Evolutionary conservation across 2,113 vertebrate genomes (phyloP).

Genomic region (Malaclemys terrapin): DNA sequence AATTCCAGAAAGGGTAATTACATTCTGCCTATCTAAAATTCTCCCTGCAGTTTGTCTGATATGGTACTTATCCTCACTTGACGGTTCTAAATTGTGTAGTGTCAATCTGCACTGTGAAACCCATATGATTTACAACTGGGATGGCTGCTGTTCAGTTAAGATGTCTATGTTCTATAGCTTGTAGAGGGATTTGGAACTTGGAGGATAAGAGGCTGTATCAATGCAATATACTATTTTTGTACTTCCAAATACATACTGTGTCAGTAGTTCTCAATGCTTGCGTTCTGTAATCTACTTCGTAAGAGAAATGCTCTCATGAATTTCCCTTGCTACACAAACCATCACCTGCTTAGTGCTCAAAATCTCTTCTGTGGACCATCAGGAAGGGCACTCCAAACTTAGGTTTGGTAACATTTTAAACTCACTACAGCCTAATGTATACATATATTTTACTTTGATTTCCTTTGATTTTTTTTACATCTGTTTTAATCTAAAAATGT

Average conservation of each 20-base stretch:
- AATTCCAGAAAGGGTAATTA: background rate
- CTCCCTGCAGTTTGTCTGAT: background rate
- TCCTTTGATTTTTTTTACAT: background rate
- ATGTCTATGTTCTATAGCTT: background rate
- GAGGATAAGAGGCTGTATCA: background rate
- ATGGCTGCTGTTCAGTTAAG: background rate
- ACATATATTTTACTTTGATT: background rate
- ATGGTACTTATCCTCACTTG: background rate
- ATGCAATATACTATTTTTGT: background rate
- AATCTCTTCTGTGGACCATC: background rate
- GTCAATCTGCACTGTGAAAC: background rate
- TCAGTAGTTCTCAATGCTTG: background rate
- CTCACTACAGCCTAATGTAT: background rate
- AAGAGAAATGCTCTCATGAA: background rate
- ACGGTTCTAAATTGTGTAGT: background rate
- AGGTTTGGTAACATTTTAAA: background rate
- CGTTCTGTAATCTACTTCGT: accelerated
- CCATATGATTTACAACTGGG: background rate
- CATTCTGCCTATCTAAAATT: background rate
- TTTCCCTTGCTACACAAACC: background rate
- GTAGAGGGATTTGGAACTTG: background rate
- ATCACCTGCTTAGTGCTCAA: background rate
- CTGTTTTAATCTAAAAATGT: background rate
- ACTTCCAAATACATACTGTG: background rate
- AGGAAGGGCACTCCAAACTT: background rate